phyloP scores from a whole-genome alignment of 2,797 vertebrate genomes.

The Enteromius fasciolatus region DNA sequence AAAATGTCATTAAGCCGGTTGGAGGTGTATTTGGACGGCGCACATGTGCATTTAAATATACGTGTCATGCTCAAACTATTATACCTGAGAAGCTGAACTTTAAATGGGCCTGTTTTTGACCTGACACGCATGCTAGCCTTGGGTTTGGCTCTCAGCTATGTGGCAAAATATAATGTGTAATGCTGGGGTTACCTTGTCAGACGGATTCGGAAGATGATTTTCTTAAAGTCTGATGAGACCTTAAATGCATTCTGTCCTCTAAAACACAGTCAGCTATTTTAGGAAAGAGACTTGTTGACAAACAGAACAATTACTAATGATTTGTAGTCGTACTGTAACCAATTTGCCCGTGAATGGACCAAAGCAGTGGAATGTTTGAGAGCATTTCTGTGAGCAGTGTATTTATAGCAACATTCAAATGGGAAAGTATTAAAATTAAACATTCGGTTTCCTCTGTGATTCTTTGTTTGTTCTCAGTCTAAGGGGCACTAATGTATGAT shows the following conservation, averaged over 20 bases:
- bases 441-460: background rate
- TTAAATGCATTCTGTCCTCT: background rate
- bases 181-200: background rate
- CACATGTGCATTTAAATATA: slow-evolving; percentile 25
- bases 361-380: background rate
- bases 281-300: slow-evolving; percentile 8
- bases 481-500: background rate
- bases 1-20: slow-evolving; percentile 72
- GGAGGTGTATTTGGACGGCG: slow-evolving; percentile 19
- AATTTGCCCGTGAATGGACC: background rate
- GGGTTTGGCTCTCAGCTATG: slow-evolving; percentile 34
- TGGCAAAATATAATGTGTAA: slow-evolving; percentile 19
- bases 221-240: background rate
- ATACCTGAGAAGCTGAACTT: slow-evolving; percentile 9
- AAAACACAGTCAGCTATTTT: background rate
- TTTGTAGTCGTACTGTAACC: slow-evolving; percentile 1
- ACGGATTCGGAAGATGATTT: background rate
- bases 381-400: background rate
- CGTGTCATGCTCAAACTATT: slow-evolving; percentile 23
- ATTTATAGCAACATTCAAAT: slow-evolving; percentile 25
- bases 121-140: slow-evolving; percentile 18
- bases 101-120: slow-evolving; percentile 32
- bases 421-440: background rate
- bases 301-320: slow-evolving; percentile 2
- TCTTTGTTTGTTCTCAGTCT: background rate